Conservation (phyloP, 53 echinoderm and acorn worm species). For the Holothuria scabra region DNA sequence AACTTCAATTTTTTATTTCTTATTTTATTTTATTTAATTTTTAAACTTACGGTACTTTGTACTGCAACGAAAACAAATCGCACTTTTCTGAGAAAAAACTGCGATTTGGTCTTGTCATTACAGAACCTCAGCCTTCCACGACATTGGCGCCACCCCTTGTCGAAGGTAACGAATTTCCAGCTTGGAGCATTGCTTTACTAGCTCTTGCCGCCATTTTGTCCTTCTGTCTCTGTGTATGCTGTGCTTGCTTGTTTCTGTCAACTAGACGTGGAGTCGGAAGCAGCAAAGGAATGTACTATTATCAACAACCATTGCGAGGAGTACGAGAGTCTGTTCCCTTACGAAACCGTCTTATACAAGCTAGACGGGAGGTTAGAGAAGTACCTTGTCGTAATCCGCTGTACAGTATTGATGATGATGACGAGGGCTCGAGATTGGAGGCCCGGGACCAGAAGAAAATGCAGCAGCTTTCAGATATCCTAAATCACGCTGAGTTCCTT, state of each 20-base stretch:
- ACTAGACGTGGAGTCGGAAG: not conserved
- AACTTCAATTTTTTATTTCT: too few species aligned
- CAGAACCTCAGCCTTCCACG: not conserved
- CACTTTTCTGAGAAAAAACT: too few species aligned
- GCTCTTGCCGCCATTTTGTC: not conserved
- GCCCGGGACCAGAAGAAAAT: not conserved
- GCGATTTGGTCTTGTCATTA: too few species aligned
- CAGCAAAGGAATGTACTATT: not conserved
- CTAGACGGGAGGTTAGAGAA: not conserved
- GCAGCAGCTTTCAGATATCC: constrained; percentile 2
- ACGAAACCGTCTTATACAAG: constrained; percentile 1
- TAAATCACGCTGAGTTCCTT: constrained; percentile 18
- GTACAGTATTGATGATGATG: not conserved
- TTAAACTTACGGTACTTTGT: too few species aligned
- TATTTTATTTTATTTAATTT: too few species aligned
- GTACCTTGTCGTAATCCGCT: not conserved
- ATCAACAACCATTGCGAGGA: not conserved
- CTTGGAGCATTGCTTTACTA: constrained; percentile 13
- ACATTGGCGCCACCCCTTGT: not conserved
- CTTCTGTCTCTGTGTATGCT: not conserved
- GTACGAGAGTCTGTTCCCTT: not conserved
- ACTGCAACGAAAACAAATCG: too few species aligned
- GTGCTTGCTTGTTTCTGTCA: not conserved
- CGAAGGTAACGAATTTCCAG: not conserved
- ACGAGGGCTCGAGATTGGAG: not conserved